phyloP scores from a whole-genome alignment of 2,113 vertebrate genomes.

The Sinocyclocheilus anophthalmus region DNA sequence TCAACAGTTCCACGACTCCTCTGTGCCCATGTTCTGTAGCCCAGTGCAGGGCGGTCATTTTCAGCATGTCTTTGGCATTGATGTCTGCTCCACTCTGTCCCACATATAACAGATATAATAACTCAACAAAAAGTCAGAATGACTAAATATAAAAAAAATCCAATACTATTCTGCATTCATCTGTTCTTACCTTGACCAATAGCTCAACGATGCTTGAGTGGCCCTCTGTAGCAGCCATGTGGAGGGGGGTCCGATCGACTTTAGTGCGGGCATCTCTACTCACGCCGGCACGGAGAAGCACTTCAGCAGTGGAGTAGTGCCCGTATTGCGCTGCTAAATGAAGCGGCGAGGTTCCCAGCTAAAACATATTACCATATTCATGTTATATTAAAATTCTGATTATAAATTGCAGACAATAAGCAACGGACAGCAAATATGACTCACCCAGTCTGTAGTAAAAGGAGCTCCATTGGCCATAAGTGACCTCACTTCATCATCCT shows the following conservation, averaged over 20 bases:
- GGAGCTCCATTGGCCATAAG: constrained; percentile 80
- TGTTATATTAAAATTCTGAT: neutral
- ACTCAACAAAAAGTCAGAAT: neutral
- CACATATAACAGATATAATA: neutral
- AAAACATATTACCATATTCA: constrained; percentile 2
- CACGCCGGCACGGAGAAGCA: constrained; percentile 79
- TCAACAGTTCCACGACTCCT: constrained; percentile 73
- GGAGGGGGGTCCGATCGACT: constrained; percentile 81
- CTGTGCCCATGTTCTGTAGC: constrained; percentile 77
- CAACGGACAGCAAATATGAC: neutral
- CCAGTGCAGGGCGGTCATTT: constrained; percentile 82
- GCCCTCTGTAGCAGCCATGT: constrained; percentile 80
- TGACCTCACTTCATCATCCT: constrained; percentile 80
- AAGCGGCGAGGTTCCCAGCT: constrained; percentile 82
- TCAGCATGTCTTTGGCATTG: constrained; percentile 80
- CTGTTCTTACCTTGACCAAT: constrained; percentile 73
- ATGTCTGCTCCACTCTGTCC: constrained; percentile 76
- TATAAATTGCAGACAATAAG: neutral
- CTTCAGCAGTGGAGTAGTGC: constrained; percentile 80
- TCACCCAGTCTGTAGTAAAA: constrained; percentile 81
- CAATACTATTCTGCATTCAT: neutral
- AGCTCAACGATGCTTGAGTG: constrained; percentile 77
- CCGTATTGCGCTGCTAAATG: constrained; percentile 81
- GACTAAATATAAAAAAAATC: neutral
- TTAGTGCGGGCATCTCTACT: constrained; percentile 83